Evolutionary conservation across 2,113 vertebrate species (phyloP).

Genomic region (Clarias gariepinus): DNA sequence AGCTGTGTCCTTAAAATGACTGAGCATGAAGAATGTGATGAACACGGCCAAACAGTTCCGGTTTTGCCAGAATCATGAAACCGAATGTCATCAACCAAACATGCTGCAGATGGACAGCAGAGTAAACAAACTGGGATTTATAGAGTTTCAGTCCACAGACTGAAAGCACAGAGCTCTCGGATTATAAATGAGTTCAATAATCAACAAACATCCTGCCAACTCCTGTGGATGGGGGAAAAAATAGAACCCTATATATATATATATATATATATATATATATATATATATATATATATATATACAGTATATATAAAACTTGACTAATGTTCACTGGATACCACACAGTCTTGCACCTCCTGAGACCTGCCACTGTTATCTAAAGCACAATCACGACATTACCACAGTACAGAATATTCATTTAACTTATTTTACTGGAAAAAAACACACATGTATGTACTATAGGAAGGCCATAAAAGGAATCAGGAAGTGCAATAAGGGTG

Average conservation of each 20-base stretch:
- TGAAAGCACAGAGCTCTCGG: not conserved
- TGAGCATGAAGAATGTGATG: constrained; percentile 83
- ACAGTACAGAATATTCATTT: not conserved
- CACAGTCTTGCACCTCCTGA: not conserved
- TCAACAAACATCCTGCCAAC: not conserved
- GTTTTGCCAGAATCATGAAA: constrained; percentile 83
- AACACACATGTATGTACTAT: no score
- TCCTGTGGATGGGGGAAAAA: not conserved
- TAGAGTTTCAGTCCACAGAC: not conserved
- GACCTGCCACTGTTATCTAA: not conserved
- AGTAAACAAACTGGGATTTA: not conserved
- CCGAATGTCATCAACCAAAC: constrained; percentile 87
- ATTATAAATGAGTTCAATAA: not conserved
- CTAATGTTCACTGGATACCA: not conserved
- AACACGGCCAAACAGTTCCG: constrained; percentile 82
- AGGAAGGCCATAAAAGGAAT: no score
- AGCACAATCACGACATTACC: not conserved
- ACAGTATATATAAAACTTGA: not conserved
- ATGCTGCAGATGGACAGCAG: constrained; percentile 31
- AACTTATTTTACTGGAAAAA: not conserved
- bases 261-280: no score
- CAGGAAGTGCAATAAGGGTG: no score
- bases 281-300: no score
- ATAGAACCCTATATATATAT: not conserved
- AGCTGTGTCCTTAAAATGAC: constrained; percentile 90